Base-by-base conservation (phyloP, 2,113 vertebrate genomes). In the Turdus rufiventris region DNA sequence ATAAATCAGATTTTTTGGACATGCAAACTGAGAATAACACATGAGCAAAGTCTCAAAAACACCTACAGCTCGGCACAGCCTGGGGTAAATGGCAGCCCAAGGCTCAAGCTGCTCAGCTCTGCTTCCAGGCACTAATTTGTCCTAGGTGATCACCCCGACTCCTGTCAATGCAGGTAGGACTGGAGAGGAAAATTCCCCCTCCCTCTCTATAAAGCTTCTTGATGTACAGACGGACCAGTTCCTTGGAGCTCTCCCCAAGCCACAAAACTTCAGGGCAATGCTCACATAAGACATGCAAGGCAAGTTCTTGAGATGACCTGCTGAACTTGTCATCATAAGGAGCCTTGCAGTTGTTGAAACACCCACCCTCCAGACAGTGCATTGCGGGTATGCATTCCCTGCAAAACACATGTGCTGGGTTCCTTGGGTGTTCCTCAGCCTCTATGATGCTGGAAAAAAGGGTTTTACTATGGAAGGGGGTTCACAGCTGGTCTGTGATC, bases 301-400 rank as follows among this genome's bases (percentile, higher is more conserved):
- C 47, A 56, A 28, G 36, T 8, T 75, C 58, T 73, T 88, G 71
- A 57, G 60, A 12, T 36, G 60, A 36, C 24, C 67, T 50, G 36
- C 43, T 89, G 93, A 53, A 56, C 63, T 56, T 16, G 9, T 10
- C 12, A 26, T 36, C 68, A 9, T 60, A 38, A 65, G 38, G n/a
- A 63, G 8, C 16, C 80, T 62, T 62, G 60, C 60, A 70, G 47
- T 8, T 71, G 63, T 40, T 23, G 5, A 76, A 91, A 58, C 19
- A 13, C 26, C 14, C 42, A 8, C 0, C 29, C 20, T 58, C 38
- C 36, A 57, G 53, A 12, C 2, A 78, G 45, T 33, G 11, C 24
- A 14, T 0, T 10, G 60, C 4, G 43, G 26, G 14, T 18, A 2
- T 9, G 11, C 6, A 3, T 20, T 74, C n/a, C 34, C 29, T 62